Evolutionary conservation across 2,797 vertebrate genomes (phyloP).

Genomic region (Argyrosomus regius): DNA sequence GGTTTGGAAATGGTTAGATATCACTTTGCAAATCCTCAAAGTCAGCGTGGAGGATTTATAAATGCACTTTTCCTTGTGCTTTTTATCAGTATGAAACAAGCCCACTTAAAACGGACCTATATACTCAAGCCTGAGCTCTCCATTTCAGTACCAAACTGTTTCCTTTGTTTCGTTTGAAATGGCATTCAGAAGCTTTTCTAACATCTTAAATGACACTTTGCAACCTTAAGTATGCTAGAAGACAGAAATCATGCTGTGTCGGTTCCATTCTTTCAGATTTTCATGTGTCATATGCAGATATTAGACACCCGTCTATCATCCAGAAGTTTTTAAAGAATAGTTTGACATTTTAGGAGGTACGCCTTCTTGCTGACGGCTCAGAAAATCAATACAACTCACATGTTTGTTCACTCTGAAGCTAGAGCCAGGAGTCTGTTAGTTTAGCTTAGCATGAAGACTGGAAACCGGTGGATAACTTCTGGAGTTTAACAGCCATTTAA

Average conservation of each 20-base stretch:
- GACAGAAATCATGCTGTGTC: not conserved
- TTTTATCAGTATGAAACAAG: constrained; percentile 24
- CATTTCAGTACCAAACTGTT: not conserved
- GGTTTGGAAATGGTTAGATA: constrained; percentile 8
- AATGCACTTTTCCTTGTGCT: constrained; percentile 12
- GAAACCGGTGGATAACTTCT: not conserved
- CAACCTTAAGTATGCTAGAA: not conserved
- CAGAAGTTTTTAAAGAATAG: not conserved
- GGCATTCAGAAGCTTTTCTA: constrained; percentile 7
- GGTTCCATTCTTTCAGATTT: not conserved
- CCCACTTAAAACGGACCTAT: constrained; percentile 11
- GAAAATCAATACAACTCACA: too few relatives aligned
- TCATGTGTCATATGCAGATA: not conserved
- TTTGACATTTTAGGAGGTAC: not conserved
- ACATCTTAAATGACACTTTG: not conserved
- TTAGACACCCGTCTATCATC: not conserved
- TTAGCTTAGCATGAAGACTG: not conserved
- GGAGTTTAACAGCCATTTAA: not conserved
- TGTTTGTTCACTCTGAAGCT: not conserved
- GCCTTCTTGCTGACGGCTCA: not conserved
- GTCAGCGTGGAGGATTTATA: constrained; percentile 11
- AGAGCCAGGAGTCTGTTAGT: not conserved
- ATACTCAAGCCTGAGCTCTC: constrained; percentile 1
- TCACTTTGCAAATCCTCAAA: constrained; percentile 23
- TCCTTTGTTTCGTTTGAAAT: constrained; percentile 4